Evolutionary conservation across 2,113 vertebrate genomes (phyloP).

Genomic region (Gnathonemus longibarbis): DNA sequence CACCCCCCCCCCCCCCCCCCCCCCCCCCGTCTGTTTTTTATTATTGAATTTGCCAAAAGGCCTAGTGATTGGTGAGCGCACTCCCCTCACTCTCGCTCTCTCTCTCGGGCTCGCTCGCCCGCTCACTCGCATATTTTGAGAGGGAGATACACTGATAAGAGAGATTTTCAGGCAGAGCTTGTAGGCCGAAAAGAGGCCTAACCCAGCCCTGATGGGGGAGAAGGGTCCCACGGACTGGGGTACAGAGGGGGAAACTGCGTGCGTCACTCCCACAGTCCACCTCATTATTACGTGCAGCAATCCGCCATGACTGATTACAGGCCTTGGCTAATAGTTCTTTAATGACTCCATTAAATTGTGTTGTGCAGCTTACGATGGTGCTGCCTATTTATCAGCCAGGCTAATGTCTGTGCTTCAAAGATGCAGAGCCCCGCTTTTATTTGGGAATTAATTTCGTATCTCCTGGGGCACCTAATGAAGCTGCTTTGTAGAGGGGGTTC

Average conservation of each 20-base stretch:
- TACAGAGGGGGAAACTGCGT: not conserved
- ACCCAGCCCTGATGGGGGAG: not conserved
- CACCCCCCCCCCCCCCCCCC: constrained; percentile 25
- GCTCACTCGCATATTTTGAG: not conserved
- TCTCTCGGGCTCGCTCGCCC: not conserved
- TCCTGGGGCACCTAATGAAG: constrained; percentile 36
- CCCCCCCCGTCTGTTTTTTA: constrained; percentile 34
- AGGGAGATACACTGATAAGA: not conserved
- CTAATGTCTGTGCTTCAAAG: constrained; percentile 59
- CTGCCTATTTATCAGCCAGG: constrained; percentile 70
- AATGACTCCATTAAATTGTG: constrained; percentile 74
- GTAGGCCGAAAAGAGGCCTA: not conserved
- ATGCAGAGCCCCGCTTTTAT: constrained; percentile 56
- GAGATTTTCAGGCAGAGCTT: not conserved
- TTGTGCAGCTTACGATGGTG: constrained; percentile 73
- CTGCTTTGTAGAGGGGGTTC: not conserved
- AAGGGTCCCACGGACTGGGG: not conserved
- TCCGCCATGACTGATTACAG: constrained; percentile 56
- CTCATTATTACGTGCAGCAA: constrained; percentile 54
- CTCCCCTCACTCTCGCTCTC: constrained; percentile 4
- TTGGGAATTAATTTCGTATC: constrained; percentile 62
- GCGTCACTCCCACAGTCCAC: constrained; percentile 12
- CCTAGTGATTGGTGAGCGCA: constrained; percentile 51
- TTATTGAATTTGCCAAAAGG: constrained; percentile 46
- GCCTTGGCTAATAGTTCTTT: constrained; percentile 59